A percentile compares a stretch with the other conserved stretches of the same genome.
These are phyloP conservation scores for Cerceris rybyensis DNA, from an alignment of 2,888 invertebrate species.

Conservation along the genomic window DNA sequence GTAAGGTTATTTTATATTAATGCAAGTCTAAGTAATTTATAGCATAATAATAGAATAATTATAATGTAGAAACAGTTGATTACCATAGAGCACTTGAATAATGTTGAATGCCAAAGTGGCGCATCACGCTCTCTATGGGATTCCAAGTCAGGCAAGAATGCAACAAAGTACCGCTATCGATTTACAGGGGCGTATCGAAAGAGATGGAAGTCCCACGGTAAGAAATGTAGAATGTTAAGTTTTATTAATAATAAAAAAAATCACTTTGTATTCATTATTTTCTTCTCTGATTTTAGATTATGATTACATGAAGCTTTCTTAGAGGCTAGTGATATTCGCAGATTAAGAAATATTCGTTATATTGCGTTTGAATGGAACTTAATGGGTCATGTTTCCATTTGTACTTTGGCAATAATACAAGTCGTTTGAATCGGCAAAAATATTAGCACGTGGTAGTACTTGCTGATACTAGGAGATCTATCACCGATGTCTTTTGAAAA, in stretches of 20 bases:
- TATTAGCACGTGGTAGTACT: too few relatives aligned
- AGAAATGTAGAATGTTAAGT: not conserved
- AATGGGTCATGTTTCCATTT: too few relatives aligned
- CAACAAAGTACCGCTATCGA: constrained; percentile 31
- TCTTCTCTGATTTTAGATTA: too few relatives aligned
- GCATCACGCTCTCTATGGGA: not conserved
- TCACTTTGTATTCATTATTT: too few relatives aligned
- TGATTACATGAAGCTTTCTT: too few relatives aligned
- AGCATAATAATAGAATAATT: not conserved
- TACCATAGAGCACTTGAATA: not conserved
- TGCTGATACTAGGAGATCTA: too few relatives aligned
- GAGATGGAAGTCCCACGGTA: not conserved
- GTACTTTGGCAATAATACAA: too few relatives aligned
- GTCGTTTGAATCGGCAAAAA: too few relatives aligned
- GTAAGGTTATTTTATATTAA: not conserved
- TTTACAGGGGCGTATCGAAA: constrained; percentile 13
- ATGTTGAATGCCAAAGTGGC: not conserved
- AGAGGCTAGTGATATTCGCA: too few relatives aligned
- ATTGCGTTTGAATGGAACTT: too few relatives aligned
- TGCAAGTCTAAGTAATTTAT: not conserved
- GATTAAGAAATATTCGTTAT: too few relatives aligned
- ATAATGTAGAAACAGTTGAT: not conserved
- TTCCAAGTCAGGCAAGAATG: not conserved
- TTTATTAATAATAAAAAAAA: not conserved
- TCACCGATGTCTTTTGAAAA: too few relatives aligned